phyloP scores from a whole-genome alignment of 1,140 invertebrate genomes.

The Yoshiicerus persimilis region DNA sequence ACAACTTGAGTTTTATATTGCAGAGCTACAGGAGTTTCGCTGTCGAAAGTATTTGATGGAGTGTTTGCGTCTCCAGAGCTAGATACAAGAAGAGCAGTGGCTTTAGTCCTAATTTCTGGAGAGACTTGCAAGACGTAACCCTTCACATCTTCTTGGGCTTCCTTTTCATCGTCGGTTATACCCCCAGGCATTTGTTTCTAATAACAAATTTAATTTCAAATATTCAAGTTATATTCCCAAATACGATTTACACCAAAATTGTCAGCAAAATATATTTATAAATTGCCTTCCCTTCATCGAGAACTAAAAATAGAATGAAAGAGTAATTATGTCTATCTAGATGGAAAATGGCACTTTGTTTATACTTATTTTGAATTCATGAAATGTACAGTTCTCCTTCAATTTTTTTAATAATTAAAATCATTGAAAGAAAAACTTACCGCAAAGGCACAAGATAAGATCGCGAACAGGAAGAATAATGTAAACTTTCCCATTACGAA shows the following conservation, averaged over 20 bases:
- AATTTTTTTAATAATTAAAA: background rate
- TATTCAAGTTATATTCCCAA: too few species aligned
- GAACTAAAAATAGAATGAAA: too few species aligned
- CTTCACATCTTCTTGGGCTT: background rate
- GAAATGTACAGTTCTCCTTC: too few species aligned
- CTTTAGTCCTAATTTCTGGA: background rate
- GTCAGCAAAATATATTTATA: too few species aligned
- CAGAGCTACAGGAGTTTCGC: background rate
- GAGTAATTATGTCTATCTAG: too few species aligned
- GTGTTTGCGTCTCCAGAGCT: background rate
- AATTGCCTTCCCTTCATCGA: too few species aligned
- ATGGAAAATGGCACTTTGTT: too few species aligned
- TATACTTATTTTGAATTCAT: too few species aligned
- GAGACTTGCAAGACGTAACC: background rate
- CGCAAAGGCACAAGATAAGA: background rate
- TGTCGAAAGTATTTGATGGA: background rate
- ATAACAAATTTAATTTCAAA: background rate
- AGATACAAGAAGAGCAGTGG: background rate
- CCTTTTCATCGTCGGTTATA: background rate
- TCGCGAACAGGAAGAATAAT: background rate
- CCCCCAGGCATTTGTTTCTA: background rate
- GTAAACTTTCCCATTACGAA: background rate
- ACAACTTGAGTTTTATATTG: conserved; percentile 33
- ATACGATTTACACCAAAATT: too few species aligned
- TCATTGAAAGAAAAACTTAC: background rate